Percentiles rank a stretch among this genome's conserved stretches.
Evolutionary conservation across 1,140 invertebrate species (phyloP).

Genomic region (Hypothenemus hampei): DNA sequence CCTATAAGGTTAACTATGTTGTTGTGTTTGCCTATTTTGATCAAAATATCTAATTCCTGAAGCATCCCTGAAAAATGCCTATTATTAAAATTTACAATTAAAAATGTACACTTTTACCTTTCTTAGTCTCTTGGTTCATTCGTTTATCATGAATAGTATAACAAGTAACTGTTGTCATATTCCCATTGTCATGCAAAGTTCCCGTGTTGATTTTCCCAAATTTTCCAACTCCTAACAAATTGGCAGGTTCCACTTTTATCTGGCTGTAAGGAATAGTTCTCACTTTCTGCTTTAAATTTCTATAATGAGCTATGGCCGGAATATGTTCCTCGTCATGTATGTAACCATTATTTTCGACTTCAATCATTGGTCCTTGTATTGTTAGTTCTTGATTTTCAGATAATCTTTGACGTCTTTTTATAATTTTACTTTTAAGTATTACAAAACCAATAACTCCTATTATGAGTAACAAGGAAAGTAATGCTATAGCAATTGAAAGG

Average conservation of each 20-base stretch:
- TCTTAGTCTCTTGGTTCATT: conserved; percentile 57
- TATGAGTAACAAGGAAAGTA: conserved; percentile 56
- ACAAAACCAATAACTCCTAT: conserved; percentile 57
- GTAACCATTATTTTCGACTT: conserved; percentile 66
- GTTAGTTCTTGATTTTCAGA: conserved; percentile 63
- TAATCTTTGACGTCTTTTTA: conserved; percentile 48
- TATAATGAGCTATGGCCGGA: conserved; percentile 62
- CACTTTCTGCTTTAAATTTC: conserved; percentile 66
- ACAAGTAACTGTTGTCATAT: conserved; percentile 40
- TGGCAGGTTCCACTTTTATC: conserved; percentile 60
- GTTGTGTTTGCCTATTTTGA: conserved; percentile 61
- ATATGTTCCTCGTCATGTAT: conserved; percentile 64
- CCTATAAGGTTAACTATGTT: conserved; percentile 72
- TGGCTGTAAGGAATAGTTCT: conserved; percentile 68
- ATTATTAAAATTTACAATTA: not conserved
- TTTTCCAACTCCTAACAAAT: conserved; percentile 64
- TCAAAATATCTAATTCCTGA: conserved; percentile 66
- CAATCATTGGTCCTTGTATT: conserved; percentile 59
- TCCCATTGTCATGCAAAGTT: conserved; percentile 55
- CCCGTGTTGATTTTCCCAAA: conserved; percentile 71
- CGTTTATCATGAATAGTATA: conserved; percentile 55
- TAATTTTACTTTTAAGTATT: conserved; percentile 52
- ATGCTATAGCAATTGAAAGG: conserved; percentile 57
- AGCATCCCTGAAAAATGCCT: conserved; percentile 53
- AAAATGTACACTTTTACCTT: conserved; percentile 26